A percentile compares a stretch with the other conserved stretches of the same genome.
Conservation (phyloP, 1,140 invertebrate genomes). For the Meloidogyne floridensis region DNA sequence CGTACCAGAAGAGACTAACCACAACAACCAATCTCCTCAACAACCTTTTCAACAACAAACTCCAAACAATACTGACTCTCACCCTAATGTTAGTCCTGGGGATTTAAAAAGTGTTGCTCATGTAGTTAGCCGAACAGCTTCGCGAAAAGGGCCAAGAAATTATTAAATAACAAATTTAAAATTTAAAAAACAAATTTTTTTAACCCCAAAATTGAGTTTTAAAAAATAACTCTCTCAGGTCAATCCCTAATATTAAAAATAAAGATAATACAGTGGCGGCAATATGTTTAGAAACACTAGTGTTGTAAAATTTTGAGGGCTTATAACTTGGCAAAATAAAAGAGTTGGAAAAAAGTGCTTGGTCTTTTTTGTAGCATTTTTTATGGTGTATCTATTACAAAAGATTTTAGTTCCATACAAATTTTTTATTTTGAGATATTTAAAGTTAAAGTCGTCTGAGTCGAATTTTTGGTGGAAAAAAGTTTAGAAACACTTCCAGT, state of each 20-base stretch:
- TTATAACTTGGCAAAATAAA: no score
- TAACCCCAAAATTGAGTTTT: background rate
- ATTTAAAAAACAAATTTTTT: no score
- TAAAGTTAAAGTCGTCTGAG: no score
- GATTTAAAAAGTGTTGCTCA: background rate
- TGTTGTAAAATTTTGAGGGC: background rate
- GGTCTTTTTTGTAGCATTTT: no score
- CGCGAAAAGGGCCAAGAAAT: slow-evolving; percentile 3
- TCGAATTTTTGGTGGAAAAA: no score
- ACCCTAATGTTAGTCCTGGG: background rate
- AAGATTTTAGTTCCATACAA: no score
- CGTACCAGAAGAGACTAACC: background rate
- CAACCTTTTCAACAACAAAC: no score
- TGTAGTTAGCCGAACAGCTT: background rate
- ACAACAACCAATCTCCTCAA: background rate
- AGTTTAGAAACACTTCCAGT: no score
- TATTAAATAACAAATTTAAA: background rate
- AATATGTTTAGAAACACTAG: no score
- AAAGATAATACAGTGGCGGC: background rate
- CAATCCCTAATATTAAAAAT: background rate
- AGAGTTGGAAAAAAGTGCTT: no score
- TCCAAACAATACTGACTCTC: background rate
- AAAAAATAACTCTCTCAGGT: background rate
- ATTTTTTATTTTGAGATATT: no score
- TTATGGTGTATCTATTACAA: no score